Evolutionary conservation across 2,797 vertebrate species (phyloP).

Genomic region (Otolemur crassicaudatus): DNA sequence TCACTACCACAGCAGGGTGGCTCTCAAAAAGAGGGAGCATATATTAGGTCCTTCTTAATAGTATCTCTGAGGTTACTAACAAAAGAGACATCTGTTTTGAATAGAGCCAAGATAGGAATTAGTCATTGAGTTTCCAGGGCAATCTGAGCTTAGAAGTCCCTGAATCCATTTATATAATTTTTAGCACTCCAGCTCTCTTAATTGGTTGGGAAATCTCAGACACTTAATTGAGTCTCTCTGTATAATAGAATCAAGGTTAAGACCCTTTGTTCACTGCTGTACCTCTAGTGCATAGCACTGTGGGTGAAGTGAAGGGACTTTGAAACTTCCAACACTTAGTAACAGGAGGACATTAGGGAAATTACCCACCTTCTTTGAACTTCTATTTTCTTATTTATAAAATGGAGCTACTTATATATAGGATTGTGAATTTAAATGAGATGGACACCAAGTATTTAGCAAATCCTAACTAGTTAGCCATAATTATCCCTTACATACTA

Average conservation of each 20-base stretch:
- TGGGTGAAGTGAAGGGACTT: neutral
- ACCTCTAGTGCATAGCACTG: neutral
- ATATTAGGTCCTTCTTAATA: neutral
- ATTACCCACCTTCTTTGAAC: neutral
- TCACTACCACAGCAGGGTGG: neutral
- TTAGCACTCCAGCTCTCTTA: neutral
- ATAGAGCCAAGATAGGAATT: neutral
- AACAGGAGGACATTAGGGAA: neutral
- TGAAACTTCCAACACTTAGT: neutral
- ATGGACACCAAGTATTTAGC: neutral
- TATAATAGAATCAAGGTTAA: neutral
- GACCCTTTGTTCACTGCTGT: neutral
- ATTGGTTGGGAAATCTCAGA: neutral
- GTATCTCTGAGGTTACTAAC: neutral
- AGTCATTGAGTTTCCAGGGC: slow-evolving; percentile 3
- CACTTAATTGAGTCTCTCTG: neutral
- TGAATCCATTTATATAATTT: neutral
- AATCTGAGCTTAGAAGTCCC: neutral
- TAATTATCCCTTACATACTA: neutral
- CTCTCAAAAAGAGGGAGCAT: slow-evolving; percentile 9
- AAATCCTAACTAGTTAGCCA: neutral
- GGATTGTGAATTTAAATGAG: neutral
- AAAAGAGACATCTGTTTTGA: neutral
- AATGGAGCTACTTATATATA: neutral
- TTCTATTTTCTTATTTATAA: slow-evolving; percentile 14